Conservation (phyloP, 37 sponge, comb jelly and placozoan genomes). For the Dysidea cf. avara region DNA sequence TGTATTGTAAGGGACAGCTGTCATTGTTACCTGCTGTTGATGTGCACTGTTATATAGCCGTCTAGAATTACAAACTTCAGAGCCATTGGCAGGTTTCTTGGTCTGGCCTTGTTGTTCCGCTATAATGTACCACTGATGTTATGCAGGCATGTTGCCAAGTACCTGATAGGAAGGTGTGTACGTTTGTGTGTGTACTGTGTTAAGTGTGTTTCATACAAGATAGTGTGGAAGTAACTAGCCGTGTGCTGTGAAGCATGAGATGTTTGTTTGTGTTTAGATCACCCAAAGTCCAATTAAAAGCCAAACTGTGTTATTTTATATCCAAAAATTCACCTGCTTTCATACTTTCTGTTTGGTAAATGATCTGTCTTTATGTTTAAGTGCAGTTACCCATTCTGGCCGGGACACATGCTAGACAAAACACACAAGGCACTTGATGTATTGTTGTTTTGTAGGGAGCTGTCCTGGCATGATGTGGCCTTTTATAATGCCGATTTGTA, state of each 20-base stretch:
- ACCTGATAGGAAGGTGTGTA: slow-evolving; percentile 72
- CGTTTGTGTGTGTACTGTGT: no score
- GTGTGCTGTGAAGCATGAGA: not conserved
- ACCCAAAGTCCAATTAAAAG: no score
- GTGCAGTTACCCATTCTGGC: not conserved
- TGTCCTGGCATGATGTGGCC: slow-evolving; percentile 94
- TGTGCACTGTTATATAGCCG: not conserved
- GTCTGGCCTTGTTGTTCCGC: slow-evolving; percentile 81
- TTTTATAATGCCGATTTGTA: slow-evolving; percentile 95
- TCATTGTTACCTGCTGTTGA: no score
- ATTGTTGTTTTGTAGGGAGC: slow-evolving; percentile 49
- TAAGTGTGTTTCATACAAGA: not conserved
- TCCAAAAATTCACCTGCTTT: not conserved
- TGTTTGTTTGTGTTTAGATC: no score
- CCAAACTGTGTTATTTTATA: no score
- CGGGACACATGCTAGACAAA: no score
- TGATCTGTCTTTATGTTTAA: not conserved
- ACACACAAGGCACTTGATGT: no score
- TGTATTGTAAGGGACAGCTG: no score
- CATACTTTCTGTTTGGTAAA: not conserved
- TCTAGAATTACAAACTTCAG: slow-evolving; percentile 35
- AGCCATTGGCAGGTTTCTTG: slow-evolving; percentile 83
- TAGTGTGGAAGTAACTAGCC: not conserved
- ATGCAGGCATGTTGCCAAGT: slow-evolving; percentile 89
- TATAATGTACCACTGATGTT: slow-evolving; percentile 87